A percentile compares a stretch with the other conserved stretches of the same genome.
Evolutionary conservation across 2,888 invertebrate species (phyloP).

Genomic region (Exephanes ischioxanthus): DNA sequence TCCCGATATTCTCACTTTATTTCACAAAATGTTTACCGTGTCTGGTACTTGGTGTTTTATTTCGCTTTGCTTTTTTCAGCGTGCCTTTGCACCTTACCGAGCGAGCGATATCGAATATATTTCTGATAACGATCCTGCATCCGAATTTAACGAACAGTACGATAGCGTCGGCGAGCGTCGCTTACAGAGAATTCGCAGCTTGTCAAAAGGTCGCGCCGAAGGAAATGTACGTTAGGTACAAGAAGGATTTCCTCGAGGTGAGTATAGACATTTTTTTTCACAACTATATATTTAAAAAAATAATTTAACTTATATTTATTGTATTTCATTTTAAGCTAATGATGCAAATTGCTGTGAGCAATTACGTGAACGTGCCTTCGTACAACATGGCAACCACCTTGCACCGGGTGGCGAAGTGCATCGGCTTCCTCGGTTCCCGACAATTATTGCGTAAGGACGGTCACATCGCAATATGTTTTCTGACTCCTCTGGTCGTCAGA

Average conservation of each 20-base stretch:
- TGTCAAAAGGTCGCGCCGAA: conserved; percentile 86
- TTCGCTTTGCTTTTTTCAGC: conserved; percentile 66
- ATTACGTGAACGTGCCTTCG: conserved; percentile 85
- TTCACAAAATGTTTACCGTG: no score
- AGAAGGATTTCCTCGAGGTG: conserved; percentile 86
- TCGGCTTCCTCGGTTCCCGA: conserved; percentile 89
- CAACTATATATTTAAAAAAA: conserved; percentile 24
- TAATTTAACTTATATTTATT: conserved; percentile 68
- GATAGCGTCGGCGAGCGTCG: conserved; percentile 86
- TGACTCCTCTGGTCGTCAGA: conserved; percentile 87
- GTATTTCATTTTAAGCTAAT: conserved; percentile 84
- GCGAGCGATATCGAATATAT: conserved; percentile 87
- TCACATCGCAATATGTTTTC: conserved; percentile 89
- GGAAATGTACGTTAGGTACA: conserved; percentile 88
- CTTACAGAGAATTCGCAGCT: conserved; percentile 87
- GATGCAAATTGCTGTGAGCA: conserved; percentile 87
- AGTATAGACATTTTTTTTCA: conserved; percentile 1
- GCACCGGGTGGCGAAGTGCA: conserved; percentile 88
- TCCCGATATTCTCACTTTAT: no score
- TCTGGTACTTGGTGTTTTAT: conserved; percentile 10
- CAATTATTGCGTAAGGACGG: conserved; percentile 90
- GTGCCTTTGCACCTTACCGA: conserved; percentile 78
- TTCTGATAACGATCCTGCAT: conserved; percentile 86
- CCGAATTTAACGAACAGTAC: conserved; percentile 87
- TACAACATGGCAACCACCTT: conserved; percentile 87